Percentiles rank a stretch among this genome's conserved stretches.
These are phyloP conservation scores for Piaya cayana DNA, from an alignment of 2,113 vertebrate genomes.

Conservation along the genomic window DNA sequence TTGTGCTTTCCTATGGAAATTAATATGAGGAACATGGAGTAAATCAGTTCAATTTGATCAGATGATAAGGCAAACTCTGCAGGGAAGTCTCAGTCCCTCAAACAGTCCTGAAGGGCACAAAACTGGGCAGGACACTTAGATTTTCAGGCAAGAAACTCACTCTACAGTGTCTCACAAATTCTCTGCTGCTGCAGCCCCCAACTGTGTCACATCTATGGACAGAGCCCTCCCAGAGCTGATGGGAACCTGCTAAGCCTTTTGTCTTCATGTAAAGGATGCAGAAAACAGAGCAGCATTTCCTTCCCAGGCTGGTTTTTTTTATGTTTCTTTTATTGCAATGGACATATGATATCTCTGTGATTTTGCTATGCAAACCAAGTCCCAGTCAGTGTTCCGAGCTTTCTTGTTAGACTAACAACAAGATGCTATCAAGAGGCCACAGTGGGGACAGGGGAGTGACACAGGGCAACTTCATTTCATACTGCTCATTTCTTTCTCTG, in stretches of 20 bases:
- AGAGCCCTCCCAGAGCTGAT: not conserved
- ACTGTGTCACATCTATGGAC: not conserved
- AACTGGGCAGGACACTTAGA: not conserved
- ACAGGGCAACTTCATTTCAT: not conserved
- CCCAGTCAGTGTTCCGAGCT: not conserved
- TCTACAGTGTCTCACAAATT: not conserved
- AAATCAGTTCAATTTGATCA: not conserved
- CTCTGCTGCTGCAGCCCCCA: not conserved
- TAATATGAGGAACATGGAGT: not conserved
- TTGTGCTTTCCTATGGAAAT: not conserved
- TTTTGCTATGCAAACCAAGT: not conserved
- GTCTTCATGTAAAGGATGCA: not conserved
- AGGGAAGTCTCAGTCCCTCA: not conserved
- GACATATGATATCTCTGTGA: not conserved
- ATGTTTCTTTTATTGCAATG: not conserved
- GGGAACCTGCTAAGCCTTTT: not conserved
- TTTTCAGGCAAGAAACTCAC: not conserved
- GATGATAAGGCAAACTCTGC: not conserved
- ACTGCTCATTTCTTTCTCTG: not conserved
- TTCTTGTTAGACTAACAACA: not conserved
- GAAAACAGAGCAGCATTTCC: not conserved
- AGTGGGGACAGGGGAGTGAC: no score
- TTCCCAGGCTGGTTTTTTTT: not conserved
- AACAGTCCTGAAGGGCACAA: not conserved
- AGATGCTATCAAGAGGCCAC: not conserved